Evolutionary conservation across 1,140 invertebrate species (phyloP).

Genomic region (Subanguina moxae): DNA sequence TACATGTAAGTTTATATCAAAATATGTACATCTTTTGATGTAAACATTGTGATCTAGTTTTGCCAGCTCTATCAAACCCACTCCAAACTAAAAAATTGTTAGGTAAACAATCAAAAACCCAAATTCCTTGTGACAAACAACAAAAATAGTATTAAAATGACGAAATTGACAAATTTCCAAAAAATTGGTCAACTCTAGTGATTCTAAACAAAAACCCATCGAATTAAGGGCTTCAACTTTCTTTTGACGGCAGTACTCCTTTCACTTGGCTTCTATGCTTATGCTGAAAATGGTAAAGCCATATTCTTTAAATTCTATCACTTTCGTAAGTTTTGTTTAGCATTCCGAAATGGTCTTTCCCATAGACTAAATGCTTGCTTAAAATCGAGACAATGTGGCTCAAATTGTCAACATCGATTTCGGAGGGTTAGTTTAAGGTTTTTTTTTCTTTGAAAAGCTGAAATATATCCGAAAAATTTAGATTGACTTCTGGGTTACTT

Average conservation of each 20-base stretch:
- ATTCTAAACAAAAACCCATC: too few relatives aligned
- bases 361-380: slow-evolving; percentile 16
- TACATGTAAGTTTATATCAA: slow-evolving; percentile 27
- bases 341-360: slow-evolving; percentile 18
- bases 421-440: background rate
- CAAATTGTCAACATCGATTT: slow-evolving; percentile 14
- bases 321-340: slow-evolving; percentile 14
- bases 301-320: too few relatives aligned
- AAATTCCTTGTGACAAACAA: slow-evolving; percentile 4
- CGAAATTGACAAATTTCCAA: too few relatives aligned
- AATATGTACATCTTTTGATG: too few relatives aligned
- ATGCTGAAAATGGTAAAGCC: slow-evolving; percentile 29
- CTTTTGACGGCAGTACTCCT: slow-evolving; percentile 34
- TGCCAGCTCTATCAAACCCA: too few relatives aligned
- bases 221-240: slow-evolving; percentile 35
- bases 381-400: background rate
- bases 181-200: too few relatives aligned
- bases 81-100: too few relatives aligned
- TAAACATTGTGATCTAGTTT: too few relatives aligned
- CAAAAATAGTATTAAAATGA: slow-evolving; percentile 2
- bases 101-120: background rate
- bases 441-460: background rate
- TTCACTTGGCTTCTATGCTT: slow-evolving; percentile 32
- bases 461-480: slow-evolving; percentile 17
- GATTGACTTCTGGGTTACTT: background rate